These are phyloP conservation scores for Zaprionus nigranus DNA, from an alignment of 1,140 invertebrate genomes.

Conservation along the genomic window DNA sequence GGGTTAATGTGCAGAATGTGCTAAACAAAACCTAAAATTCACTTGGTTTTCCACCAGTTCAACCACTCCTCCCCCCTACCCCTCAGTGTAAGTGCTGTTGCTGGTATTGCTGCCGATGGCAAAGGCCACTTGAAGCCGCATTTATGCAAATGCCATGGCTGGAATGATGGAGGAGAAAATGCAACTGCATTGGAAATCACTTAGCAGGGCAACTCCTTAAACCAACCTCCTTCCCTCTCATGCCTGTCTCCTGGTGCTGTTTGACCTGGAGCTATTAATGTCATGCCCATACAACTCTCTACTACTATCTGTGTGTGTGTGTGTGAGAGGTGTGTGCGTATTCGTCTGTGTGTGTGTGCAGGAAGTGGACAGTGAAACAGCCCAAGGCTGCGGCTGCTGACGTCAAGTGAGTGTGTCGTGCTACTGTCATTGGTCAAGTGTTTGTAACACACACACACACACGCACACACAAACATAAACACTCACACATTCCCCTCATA, in stretches of 20 bases:
- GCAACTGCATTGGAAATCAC: constrained; percentile 80
- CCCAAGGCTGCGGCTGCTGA: constrained; percentile 54
- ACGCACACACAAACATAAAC: not conserved
- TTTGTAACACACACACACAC: not conserved
- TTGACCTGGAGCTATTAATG: constrained; percentile 34
- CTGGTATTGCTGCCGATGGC: constrained; percentile 1
- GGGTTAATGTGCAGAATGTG: constrained; percentile 80
- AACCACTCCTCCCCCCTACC: not conserved
- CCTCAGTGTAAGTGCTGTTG: constrained; percentile 11
- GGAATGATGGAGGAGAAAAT: constrained; percentile 32
- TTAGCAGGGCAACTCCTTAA: constrained; percentile 41
- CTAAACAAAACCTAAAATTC: constrained; percentile 60
- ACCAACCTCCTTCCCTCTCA: not conserved
- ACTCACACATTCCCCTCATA: not conserved
- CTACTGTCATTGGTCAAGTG: constrained; percentile 45
- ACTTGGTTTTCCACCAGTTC: constrained; percentile 16
- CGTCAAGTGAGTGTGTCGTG: constrained; percentile 55
- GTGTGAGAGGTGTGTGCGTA: not conserved
- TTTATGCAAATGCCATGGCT: constrained; percentile 68
- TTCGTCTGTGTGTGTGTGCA: constrained; percentile 22
- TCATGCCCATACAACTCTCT: constrained; percentile 28
- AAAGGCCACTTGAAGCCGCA: constrained; percentile 31
- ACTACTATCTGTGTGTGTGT: not conserved
- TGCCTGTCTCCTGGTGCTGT: too few species aligned
- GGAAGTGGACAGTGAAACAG: constrained; percentile 51